These are phyloP conservation scores for Dipus sagitta DNA, from an alignment of 2,797 vertebrate genomes.

Conservation along the genomic window DNA sequence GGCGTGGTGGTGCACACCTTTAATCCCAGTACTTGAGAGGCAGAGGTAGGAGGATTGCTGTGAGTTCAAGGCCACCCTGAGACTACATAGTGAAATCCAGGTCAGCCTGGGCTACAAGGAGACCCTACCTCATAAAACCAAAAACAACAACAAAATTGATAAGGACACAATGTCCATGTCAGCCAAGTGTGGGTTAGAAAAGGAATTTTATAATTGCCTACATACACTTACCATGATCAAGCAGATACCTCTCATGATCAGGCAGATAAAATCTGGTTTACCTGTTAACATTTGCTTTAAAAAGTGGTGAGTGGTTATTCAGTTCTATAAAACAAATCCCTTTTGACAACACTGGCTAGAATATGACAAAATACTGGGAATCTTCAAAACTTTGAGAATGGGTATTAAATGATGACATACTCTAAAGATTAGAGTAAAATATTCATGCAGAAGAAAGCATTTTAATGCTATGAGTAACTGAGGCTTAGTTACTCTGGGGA, in stretches of 20 bases:
- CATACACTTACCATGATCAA: conserved; percentile 10
- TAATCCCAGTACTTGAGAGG: too few species aligned
- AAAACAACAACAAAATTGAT: not conserved
- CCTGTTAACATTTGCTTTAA: not conserved
- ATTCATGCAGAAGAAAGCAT: not conserved
- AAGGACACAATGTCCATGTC: not conserved
- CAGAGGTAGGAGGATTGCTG: too few species aligned
- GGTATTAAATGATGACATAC: not conserved
- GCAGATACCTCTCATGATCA: not conserved
- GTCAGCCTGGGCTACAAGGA: too few species aligned
- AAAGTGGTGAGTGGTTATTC: conserved; percentile 9
- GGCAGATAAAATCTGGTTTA: conserved; percentile 50
- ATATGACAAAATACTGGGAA: not conserved
- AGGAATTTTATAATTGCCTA: not conserved
- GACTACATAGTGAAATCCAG: too few species aligned
- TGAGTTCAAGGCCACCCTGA: too few species aligned
- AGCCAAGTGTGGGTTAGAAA: conserved; percentile 30
- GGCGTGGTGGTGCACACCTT: too few species aligned
- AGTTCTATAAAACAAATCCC: not conserved
- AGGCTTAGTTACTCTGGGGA: not conserved
- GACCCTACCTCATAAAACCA: too few species aligned
- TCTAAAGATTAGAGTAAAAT: not conserved
- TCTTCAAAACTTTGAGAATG: conserved; percentile 12
- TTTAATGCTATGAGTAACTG: not conserved
- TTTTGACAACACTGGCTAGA: conserved; percentile 18